Evolutionary conservation across 2,888 invertebrate species (phyloP).

Genomic region (Entomobrya proxima): DNA sequence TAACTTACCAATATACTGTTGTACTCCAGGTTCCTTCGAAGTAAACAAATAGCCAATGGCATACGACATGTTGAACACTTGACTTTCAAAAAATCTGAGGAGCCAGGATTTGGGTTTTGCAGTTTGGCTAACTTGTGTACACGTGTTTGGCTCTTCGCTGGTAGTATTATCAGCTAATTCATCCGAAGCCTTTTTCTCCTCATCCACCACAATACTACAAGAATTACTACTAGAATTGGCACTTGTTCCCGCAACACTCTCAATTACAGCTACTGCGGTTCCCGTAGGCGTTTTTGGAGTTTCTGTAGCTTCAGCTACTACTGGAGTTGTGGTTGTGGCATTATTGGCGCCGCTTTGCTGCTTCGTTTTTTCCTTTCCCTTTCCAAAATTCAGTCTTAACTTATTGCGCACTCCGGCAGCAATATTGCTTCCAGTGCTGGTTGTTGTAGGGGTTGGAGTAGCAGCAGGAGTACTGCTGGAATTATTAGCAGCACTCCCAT

Average conservation of each 20-base stretch:
- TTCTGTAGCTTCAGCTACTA: constrained; percentile 44
- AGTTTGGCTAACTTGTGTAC: constrained; percentile 59
- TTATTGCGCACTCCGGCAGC: constrained; percentile 70
- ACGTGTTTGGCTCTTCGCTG: background rate
- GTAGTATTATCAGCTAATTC: background rate
- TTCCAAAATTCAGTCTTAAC: constrained; percentile 72
- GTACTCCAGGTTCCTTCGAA: constrained; percentile 98
- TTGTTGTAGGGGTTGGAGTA: background rate
- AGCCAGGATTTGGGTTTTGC: constrained; percentile 79
- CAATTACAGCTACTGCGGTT: background rate
- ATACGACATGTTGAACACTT: constrained; percentile 98
- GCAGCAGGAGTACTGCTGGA: background rate
- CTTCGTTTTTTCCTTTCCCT: constrained; percentile 69
- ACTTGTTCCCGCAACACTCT: constrained; percentile 54
- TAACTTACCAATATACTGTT: constrained; percentile 90
- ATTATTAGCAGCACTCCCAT: background rate
- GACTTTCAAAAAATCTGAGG: constrained; percentile 95
- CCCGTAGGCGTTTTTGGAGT: constrained; percentile 57
- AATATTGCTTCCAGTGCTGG: constrained; percentile 59
- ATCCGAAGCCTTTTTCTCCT: constrained; percentile 31
- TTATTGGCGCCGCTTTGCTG: background rate
- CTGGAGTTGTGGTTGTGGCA: constrained; percentile 29
- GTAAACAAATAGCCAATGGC: constrained; percentile 98
- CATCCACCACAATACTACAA: constrained; percentile 43
- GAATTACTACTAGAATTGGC: constrained; percentile 54